A percentile compares a stretch with the other conserved stretches of the same genome.
phyloP scores from a whole-genome alignment of 37 sponge, comb jelly and placozoan species.

The Theonella swinhoei region DNA sequence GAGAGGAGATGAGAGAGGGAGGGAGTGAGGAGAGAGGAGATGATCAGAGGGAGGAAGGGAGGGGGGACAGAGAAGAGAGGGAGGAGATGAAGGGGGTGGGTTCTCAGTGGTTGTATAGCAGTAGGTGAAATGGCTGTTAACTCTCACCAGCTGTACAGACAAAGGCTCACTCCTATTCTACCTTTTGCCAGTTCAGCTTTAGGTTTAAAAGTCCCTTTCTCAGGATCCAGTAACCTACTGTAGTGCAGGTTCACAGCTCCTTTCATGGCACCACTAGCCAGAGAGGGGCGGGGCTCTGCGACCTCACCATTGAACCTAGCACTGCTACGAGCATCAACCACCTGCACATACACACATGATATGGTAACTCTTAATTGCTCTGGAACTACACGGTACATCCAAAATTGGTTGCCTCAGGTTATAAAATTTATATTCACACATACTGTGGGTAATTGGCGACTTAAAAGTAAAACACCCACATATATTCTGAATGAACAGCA shows the following conservation, averaged over 20 bases:
- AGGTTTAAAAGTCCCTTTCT: constrained; percentile 46
- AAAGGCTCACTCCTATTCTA: background rate
- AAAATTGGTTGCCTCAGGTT: no score
- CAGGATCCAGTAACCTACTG: constrained; percentile 28
- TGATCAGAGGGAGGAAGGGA: no score
- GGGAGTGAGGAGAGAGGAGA: no score
- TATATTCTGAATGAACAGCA: no score
- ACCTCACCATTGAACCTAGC: constrained; percentile 71
- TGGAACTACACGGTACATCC: no score
- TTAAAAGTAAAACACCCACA: no score
- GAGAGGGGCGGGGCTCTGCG: constrained; percentile 71
- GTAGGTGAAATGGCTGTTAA: no score
- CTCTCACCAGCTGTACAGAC: background rate
- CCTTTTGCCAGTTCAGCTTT: constrained; percentile 55
- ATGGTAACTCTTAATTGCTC: no score
- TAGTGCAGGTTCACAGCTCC: constrained; percentile 68
- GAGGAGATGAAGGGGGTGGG: background rate
- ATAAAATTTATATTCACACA: background rate
- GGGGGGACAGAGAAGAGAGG: background rate
- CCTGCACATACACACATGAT: constrained; percentile 28
- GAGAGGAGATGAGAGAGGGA: no score
- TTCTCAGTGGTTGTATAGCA: background rate
- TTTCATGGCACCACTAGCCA: constrained; percentile 84
- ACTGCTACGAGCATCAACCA: constrained; percentile 67
- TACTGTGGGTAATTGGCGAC: background rate